A percentile compares a stretch with the other conserved stretches of the same genome.
These are phyloP conservation scores for Lepidonotus clava DNA, from an alignment of 2,888 invertebrate genomes.

Conservation along the genomic window DNA sequence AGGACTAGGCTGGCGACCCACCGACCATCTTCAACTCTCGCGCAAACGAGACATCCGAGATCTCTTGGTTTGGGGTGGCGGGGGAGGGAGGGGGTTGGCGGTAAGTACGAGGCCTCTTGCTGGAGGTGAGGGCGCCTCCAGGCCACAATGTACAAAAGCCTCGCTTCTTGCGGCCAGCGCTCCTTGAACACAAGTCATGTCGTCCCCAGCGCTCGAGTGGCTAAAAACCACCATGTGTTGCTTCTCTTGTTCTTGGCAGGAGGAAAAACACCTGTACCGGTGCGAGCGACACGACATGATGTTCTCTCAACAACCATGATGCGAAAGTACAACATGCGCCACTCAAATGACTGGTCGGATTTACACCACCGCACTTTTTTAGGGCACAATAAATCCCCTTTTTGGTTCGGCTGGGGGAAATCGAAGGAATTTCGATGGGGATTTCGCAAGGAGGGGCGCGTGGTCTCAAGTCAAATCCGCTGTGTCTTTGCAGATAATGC, in stretches of 20 bases:
- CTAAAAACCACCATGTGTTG: not conserved
- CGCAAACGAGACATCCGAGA: not conserved
- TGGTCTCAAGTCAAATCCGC: too few species aligned
- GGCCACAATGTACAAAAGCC: not conserved
- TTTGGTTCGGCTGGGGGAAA: too few species aligned
- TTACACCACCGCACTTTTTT: too few species aligned
- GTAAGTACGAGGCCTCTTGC: not conserved
- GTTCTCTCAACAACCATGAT: too few species aligned
- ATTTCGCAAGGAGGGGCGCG: too few species aligned
- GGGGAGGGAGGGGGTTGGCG: not conserved
- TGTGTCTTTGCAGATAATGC: too few species aligned
- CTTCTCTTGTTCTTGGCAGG: not conserved
- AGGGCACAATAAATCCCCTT: too few species aligned
- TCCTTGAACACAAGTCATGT: constrained; percentile 1
- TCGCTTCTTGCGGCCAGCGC: not conserved
- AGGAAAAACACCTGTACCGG: not conserved
- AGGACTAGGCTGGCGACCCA: not conserved
- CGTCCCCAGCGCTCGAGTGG: not conserved
- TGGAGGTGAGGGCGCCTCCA: not conserved
- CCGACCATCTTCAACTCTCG: not conserved
- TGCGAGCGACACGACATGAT: not conserved
- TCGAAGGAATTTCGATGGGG: too few species aligned
- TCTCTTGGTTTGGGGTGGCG: not conserved
- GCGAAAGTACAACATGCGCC: too few species aligned
- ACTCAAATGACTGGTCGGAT: too few species aligned